Evolutionary conservation across 2,113 vertebrate species (phyloP), one percentile per base, ranked within the genome.

Genomic region (Buteo buteo): DNA sequence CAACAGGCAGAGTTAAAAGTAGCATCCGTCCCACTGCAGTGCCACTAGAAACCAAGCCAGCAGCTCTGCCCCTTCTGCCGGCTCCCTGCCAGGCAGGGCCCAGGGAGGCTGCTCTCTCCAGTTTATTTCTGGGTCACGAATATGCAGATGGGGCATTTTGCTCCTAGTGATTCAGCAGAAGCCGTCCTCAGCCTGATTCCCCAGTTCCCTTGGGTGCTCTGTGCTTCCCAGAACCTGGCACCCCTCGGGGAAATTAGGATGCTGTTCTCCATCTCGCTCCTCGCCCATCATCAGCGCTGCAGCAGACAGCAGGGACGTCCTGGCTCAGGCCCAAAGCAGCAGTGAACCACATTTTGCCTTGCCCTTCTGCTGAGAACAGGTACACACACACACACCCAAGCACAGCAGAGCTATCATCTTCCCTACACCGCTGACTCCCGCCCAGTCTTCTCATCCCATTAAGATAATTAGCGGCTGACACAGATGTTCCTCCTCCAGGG

Each of bases 381-480:
- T 58, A 74, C 57, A 22, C 1, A 4, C 15, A 4, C 15, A 65
- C 47, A 47, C 79, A 58, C 52, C 71, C 62, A 57, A 21, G 65
- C 74, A 73, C 45, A 64, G 78, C 88, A 77, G 17, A 71, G 61
- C 82, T 55, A 36, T 88, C 85, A 59, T 81, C 82, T 74, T 65
- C 58, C 66, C 79, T 28, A 20, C 29, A 11, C 59, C 52, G 2
- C 82, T 42, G 67, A n/a, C 79, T 52, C 32, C 66, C 1, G 4
- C 72, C 38, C 69, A 45, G 34, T 10, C 73, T 65, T 71, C 84
- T 92, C 82, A 85, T 65, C 34, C n/a, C 73, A 84, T 82, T 88
- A 92, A 44, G 70, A 67, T 84, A 96, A 92, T 94, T 28, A 95
- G 91, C 61, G 93, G 88, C 61, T 94, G 82, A 91, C 90, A 92